Evolutionary conservation across 2,113 vertebrate species (phyloP).

Genomic region (Mionectes macconnelli): DNA sequence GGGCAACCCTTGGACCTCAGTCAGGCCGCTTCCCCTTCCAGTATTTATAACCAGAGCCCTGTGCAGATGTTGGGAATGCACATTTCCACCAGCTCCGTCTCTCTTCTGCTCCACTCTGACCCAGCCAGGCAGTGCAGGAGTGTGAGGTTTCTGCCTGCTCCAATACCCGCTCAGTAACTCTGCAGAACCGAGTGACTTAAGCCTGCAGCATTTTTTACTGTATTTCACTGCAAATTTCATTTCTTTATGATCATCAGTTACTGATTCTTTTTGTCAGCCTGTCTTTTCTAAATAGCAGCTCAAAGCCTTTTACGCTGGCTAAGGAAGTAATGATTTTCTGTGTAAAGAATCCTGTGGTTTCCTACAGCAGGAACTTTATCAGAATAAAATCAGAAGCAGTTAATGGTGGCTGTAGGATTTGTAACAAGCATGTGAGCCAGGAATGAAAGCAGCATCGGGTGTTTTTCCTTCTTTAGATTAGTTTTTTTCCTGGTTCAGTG

Average conservation of each 20-base stretch:
- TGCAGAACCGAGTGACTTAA: background rate
- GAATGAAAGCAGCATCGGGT: background rate
- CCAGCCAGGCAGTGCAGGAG: rapidly evolving
- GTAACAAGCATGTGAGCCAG: background rate
- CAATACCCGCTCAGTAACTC: background rate
- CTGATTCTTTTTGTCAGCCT: background rate
- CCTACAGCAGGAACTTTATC: constrained; percentile 9
- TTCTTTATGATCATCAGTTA: background rate
- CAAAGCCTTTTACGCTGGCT: background rate
- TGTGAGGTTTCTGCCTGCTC: background rate
- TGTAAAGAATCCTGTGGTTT: constrained; percentile 44
- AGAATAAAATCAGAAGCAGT: constrained; percentile 22
- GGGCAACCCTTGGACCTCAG: background rate
- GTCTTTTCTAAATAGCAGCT: background rate
- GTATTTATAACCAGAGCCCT: background rate
- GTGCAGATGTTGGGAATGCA: rapidly evolving
- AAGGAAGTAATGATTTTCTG: constrained; percentile 23
- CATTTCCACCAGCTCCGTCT: background rate
- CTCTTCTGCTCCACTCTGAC: background rate
- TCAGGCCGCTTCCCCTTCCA: background rate
- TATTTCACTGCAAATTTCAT: constrained; percentile 19
- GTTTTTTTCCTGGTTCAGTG: constrained; percentile 7
- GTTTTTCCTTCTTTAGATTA: constrained; percentile 3
- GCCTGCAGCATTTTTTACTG: background rate
- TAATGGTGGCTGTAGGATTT: constrained; percentile 28